Evolutionary conservation across 2,888 invertebrate genomes (phyloP).

Genomic region (Stenurella melanura): DNA sequence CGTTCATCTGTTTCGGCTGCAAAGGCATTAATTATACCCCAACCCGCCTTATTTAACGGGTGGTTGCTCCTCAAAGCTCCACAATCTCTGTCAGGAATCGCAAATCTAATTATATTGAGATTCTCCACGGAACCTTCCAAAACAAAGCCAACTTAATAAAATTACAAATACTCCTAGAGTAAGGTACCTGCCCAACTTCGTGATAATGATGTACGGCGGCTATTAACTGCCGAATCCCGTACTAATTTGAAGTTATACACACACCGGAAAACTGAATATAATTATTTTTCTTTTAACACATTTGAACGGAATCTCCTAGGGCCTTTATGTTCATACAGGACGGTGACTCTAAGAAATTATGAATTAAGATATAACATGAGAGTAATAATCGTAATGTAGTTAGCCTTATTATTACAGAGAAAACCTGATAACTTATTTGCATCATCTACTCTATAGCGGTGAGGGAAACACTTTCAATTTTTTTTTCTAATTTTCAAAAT

Average conservation of each 20-base stretch:
- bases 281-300: too few relatives aligned
- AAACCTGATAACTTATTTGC: too few relatives aligned
- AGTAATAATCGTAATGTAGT: too few relatives aligned
- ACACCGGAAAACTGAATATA: too few relatives aligned
- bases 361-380: too few relatives aligned
- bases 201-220: neutral
- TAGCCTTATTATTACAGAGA: too few relatives aligned
- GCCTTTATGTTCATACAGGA: too few relatives aligned
- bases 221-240: neutral
- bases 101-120: slow-evolving; percentile 35
- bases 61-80: slow-evolving; percentile 12
- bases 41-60: slow-evolving; percentile 20
- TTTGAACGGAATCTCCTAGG: too few relatives aligned
- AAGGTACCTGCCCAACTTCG: neutral
- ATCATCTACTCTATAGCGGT: too few relatives aligned
- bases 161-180: neutral
- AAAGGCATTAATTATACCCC: slow-evolving; percentile 28
- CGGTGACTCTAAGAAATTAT: too few relatives aligned
- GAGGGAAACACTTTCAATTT: too few relatives aligned
- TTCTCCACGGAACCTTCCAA: slow-evolving; percentile 14
- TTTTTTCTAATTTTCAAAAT: too few relatives aligned
- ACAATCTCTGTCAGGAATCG: slow-evolving; percentile 25
- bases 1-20: slow-evolving; percentile 14
- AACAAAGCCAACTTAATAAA: slow-evolving; percentile 24
- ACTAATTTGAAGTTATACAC: neutral